Evolutionary conservation across 2,888 invertebrate genomes (phyloP).

Genomic region (Steromphala cineraria): DNA sequence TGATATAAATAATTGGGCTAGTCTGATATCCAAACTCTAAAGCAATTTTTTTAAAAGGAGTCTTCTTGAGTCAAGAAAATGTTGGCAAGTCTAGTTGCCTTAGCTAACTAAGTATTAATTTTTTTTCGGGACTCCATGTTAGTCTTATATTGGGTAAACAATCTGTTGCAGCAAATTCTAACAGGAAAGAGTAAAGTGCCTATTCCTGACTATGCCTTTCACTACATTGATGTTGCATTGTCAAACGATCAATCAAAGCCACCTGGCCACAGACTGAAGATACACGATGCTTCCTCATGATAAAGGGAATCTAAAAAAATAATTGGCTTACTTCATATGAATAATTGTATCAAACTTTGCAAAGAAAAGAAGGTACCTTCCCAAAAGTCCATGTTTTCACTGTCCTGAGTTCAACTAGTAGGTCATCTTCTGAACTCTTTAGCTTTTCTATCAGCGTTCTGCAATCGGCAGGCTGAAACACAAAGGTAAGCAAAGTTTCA

Average conservation of each 20-base stretch:
- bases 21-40: too few species aligned
- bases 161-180: neutral
- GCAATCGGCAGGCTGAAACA: constrained; percentile 80
- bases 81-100: too few species aligned
- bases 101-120: too few species aligned
- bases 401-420: constrained; percentile 83
- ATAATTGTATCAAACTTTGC: neutral
- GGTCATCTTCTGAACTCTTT: constrained; percentile 80
- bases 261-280: too few species aligned
- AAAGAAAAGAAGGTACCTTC: constrained; percentile 77
- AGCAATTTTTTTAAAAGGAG: too few species aligned
- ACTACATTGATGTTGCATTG: too few species aligned
- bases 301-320: neutral
- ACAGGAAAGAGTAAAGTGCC: too few species aligned
- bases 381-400: constrained; percentile 90
- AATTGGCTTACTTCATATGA: neutral
- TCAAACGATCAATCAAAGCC: too few species aligned
- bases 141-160: neutral
- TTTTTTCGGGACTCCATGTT: neutral
- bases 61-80: too few species aligned
- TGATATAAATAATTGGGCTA: too few species aligned
- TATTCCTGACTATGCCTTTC: too few species aligned
- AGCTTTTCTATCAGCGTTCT: constrained; percentile 85
- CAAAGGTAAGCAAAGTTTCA: too few species aligned
- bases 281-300: neutral